phyloP scores from a whole-genome alignment of 2,888 invertebrate species.

The Pristionchus entomophagus region DNA sequence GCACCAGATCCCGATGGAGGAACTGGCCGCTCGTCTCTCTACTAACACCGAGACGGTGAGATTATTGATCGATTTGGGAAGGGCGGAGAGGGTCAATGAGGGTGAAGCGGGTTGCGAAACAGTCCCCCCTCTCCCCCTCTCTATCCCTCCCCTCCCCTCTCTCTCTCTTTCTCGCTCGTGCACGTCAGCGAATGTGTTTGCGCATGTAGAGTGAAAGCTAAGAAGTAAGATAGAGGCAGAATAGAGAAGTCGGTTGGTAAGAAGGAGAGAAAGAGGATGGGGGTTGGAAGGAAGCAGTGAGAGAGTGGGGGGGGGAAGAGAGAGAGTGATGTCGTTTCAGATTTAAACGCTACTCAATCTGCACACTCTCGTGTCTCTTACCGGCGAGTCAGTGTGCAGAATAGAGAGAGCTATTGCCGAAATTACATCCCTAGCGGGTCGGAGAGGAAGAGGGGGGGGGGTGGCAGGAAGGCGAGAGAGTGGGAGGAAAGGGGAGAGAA shows the following conservation, averaged over 20 bases:
- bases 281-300: not conserved
- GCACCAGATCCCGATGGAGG: constrained; percentile 97
- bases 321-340: too few relatives aligned
- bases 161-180: not conserved
- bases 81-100: constrained; percentile 1
- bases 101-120: not conserved
- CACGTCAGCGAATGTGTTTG: constrained; percentile 9
- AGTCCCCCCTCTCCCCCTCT: not conserved
- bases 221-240: not conserved
- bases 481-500: too few relatives aligned
- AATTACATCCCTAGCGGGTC: too few relatives aligned
- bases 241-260: not conserved
- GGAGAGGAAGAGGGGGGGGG: too few relatives aligned
- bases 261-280: not conserved
- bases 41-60: constrained; percentile 97
- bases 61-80: constrained; percentile 38
- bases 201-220: constrained; percentile 42
- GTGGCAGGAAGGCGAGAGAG: too few relatives aligned
- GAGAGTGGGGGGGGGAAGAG: not conserved
- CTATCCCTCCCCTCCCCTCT: not conserved
- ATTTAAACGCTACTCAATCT: too few relatives aligned
- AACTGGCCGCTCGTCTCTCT: constrained; percentile 95
- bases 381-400: too few relatives aligned
- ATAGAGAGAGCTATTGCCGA: too few relatives aligned
- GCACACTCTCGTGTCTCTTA: too few relatives aligned